Conservation (phyloP, 2,888 invertebrate genomes). For the Ectemnius continuus region DNA sequence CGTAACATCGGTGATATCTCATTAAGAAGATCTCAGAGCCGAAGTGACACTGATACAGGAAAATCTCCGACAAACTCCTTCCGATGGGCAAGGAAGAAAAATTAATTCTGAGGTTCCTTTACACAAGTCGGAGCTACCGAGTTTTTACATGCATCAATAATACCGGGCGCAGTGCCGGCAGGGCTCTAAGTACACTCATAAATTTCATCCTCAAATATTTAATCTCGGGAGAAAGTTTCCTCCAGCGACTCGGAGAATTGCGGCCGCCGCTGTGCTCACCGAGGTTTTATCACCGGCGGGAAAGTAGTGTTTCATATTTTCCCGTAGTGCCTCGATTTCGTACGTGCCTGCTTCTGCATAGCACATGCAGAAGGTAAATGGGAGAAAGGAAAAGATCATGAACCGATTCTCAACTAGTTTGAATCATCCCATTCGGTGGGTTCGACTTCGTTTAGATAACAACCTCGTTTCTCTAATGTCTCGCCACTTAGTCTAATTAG, state of each 20-base stretch:
- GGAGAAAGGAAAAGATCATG: no score
- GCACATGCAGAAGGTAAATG: no score
- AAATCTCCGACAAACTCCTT: no score
- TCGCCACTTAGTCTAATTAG: constrained; percentile 29
- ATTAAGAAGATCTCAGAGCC: constrained; percentile 12
- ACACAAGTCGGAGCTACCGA: background rate
- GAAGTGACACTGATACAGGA: no score
- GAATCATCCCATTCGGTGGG: background rate
- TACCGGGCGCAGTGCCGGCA: background rate
- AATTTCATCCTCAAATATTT: constrained; percentile 5
- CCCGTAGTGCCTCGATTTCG: no score
- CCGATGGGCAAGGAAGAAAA: background rate
- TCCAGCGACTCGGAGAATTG: background rate
- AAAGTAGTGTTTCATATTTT: no score
- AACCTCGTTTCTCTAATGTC: background rate
- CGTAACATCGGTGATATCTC: background rate
- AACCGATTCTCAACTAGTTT: background rate
- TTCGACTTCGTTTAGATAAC: background rate
- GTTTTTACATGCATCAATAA: constrained; percentile 1
- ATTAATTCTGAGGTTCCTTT: constrained; percentile 5
- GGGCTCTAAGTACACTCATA: constrained; percentile 2
- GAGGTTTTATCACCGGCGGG: constrained; percentile 1
- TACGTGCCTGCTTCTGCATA: no score
- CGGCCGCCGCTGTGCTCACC: no score
- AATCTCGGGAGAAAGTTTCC: background rate